Conservation (phyloP, 2,113 vertebrate genomes). For the Barbus barbus region DNA sequence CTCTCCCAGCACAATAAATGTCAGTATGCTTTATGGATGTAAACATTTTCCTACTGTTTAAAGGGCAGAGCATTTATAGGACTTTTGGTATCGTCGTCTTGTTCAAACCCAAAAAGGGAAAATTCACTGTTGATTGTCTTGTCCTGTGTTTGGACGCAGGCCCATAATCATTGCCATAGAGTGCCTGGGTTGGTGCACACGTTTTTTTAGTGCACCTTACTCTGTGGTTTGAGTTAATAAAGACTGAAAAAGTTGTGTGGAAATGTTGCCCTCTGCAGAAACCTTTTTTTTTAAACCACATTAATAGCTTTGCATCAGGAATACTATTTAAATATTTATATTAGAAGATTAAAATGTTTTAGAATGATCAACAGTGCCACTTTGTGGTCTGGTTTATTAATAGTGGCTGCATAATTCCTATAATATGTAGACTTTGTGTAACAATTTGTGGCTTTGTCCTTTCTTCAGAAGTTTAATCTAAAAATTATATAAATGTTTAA, state of each 20-base stretch:
- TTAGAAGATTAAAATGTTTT: no score
- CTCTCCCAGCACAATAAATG: neutral
- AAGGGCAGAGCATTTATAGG: neutral
- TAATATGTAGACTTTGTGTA: neutral
- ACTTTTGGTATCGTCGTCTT: neutral
- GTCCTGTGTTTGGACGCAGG: constrained; percentile 9
- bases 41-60: constrained; percentile 8
- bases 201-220: constrained; percentile 59
- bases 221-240: constrained; percentile 62
- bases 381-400: constrained; percentile 42
- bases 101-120: constrained; percentile 9
- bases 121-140: neutral
- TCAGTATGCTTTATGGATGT: neutral
- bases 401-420: neutral
- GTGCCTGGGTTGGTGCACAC: constrained; percentile 18
- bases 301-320: neutral
- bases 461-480: neutral
- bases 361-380: constrained; percentile 46
- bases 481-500: neutral
- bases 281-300: neutral
- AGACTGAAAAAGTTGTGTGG: constrained; percentile 52
- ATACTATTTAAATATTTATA: constrained; percentile 6
- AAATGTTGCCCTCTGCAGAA: no score
- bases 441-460: neutral
- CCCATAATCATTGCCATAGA: constrained; percentile 7